phyloP scores from a whole-genome alignment of 30 jellyfish, hydroid and myxozoan genomes.

The Phacellophora camtschatica region DNA sequence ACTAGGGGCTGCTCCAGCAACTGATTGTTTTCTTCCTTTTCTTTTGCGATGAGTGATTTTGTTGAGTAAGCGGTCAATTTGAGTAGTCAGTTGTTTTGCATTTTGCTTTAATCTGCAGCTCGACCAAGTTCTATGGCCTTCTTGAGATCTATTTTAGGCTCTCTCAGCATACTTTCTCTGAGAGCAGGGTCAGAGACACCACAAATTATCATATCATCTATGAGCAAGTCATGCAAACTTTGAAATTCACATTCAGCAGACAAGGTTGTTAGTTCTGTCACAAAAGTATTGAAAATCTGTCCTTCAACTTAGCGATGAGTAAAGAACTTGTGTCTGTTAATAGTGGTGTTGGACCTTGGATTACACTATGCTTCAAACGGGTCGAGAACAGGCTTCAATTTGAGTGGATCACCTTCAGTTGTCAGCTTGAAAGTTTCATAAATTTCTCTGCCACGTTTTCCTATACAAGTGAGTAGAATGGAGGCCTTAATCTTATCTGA shows the following conservation, averaged over 20 bases:
- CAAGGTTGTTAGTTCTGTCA: constrained; percentile 40
- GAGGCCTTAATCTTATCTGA: constrained; percentile 58
- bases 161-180: constrained; percentile 55
- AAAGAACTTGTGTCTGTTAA: constrained; percentile 50
- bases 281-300: constrained; percentile 34
- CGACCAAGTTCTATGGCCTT: constrained; percentile 56
- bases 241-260: constrained; percentile 62
- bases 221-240: constrained; percentile 43
- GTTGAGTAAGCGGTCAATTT: constrained; percentile 29
- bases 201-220: constrained; percentile 39
- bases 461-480: constrained; percentile 50
- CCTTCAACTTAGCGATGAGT: constrained; percentile 41
- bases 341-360: constrained; percentile 35
- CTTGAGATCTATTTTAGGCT: constrained; percentile 32
- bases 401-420: constrained; percentile 45
- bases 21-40: constrained; percentile 14
- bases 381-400: constrained; percentile 40
- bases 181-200: constrained; percentile 52
- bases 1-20: constrained; percentile 24
- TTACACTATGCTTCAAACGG: constrained; percentile 43
- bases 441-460: constrained; percentile 56
- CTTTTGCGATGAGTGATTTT: constrained; percentile 15
- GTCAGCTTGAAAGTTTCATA: constrained; percentile 41
- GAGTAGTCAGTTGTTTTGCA: constrained; percentile 45
- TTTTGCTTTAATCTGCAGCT: constrained; percentile 51